Conservation (phyloP, 2,888 invertebrate genomes). For the Melieria omissa region DNA sequence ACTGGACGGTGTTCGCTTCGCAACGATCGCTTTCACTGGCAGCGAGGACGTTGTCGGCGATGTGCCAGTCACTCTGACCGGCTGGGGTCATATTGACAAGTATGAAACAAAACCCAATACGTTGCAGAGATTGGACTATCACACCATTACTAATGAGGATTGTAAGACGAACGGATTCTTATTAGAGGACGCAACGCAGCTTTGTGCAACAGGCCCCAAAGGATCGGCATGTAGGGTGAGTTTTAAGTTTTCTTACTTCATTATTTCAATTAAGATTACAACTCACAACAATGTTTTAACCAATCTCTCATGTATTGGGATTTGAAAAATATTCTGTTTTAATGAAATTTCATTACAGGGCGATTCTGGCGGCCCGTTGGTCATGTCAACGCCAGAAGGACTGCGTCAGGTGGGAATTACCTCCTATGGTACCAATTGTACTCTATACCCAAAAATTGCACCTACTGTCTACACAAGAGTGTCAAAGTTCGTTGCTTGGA, state of each 20-base stretch:
- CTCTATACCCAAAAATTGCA: too few relatives aligned
- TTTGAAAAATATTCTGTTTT: neutral
- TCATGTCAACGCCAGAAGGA: conserved; percentile 46
- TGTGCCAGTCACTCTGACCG: conserved; percentile 59
- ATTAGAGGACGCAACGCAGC: conserved; percentile 60
- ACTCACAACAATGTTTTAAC: neutral
- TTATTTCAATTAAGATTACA: neutral
- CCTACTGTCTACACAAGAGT: conserved; percentile 62
- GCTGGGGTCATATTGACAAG: conserved; percentile 59
- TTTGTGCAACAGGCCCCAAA: conserved; percentile 58
- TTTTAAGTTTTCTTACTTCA: neutral
- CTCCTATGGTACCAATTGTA: conserved; percentile 60
- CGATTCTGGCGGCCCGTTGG: conserved; percentile 66
- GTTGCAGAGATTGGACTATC: conserved; percentile 57
- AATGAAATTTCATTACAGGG: conserved; percentile 51
- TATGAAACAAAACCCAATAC: conserved; percentile 57
- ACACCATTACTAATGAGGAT: conserved; percentile 58
- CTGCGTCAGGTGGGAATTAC: conserved; percentile 60
- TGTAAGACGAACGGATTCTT: conserved; percentile 57
- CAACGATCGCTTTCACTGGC: conserved; percentile 60
- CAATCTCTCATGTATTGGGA: too few relatives aligned
- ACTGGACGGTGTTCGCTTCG: conserved; percentile 57
- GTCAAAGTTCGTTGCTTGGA: conserved; percentile 59
- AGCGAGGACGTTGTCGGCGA: conserved; percentile 47
- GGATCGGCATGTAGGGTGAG: conserved; percentile 61